These are phyloP conservation scores for Gnathonemus longibarbis DNA, from an alignment of 2,113 vertebrate species.

Conservation along the genomic window DNA sequence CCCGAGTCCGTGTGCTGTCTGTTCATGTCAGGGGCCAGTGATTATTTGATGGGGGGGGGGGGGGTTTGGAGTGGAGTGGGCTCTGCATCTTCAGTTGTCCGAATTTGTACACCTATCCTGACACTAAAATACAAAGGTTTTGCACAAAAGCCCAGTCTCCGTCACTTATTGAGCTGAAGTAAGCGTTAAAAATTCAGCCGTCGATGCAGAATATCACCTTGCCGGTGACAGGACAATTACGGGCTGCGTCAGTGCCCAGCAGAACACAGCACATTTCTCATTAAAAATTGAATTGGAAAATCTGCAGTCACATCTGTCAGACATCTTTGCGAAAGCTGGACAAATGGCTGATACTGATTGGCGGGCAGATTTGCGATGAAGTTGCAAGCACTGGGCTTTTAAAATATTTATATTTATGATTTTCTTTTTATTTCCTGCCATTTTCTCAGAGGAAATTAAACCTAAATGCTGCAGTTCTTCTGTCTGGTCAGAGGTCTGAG, in stretches of 20 bases:
- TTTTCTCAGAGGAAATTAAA: neutral
- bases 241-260: conserved; percentile 33
- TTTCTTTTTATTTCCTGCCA: neutral
- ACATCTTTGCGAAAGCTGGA: conserved; percentile 37
- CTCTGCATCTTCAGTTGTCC: neutral
- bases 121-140: neutral
- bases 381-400: neutral
- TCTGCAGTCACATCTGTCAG: conserved; percentile 38
- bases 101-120: neutral
- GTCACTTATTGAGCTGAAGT: conserved; percentile 43
- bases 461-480: neutral
- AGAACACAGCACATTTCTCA: conserved; percentile 34
- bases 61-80: too few relatives aligned
- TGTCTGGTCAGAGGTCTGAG: neutral
- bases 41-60: neutral
- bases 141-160: conserved; percentile 24
- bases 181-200: conserved; percentile 45
- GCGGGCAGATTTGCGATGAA: neutral
- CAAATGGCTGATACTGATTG: neutral
- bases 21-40: neutral
- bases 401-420: neutral
- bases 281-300: conserved; percentile 49
- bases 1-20: neutral
- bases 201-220: conserved; percentile 35
- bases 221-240: conserved; percentile 49